Evolutionary conservation across 2,113 vertebrate species (phyloP).

Genomic region (Amia ocellicauda): DNA sequence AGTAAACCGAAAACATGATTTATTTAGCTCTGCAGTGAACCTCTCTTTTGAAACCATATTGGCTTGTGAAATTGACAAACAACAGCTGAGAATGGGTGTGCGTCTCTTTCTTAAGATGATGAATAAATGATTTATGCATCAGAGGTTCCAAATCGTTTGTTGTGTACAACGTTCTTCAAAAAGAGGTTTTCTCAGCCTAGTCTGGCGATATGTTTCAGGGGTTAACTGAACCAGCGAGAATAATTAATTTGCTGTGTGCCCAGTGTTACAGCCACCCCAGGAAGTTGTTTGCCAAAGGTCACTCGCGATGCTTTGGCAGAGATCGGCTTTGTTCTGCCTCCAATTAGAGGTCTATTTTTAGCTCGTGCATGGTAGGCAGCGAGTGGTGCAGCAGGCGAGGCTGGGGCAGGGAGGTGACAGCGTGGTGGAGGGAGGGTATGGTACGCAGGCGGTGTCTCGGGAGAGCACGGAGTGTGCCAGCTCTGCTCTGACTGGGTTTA

Average conservation of each 20-base stretch:
- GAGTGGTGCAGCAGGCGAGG: neutral
- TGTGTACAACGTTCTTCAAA: too few relatives aligned
- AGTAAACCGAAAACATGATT: too few relatives aligned
- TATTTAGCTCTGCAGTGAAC: neutral
- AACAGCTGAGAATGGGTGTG: too few relatives aligned
- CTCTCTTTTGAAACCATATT: too few relatives aligned
- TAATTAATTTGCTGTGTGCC: neutral
- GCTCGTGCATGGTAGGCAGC: neutral
- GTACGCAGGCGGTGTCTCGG: neutral
- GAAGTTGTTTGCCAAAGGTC: neutral
- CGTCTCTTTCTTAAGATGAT: too few relatives aligned
- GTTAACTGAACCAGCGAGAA: neutral
- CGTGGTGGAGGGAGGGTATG: too few relatives aligned
- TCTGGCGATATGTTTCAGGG: too few relatives aligned
- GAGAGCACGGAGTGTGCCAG: neutral
- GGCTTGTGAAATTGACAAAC: too few relatives aligned
- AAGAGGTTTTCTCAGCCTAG: too few relatives aligned
- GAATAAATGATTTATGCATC: too few relatives aligned
- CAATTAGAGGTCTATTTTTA: constrained; percentile 1
- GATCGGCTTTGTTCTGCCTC: neutral
- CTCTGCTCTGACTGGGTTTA: too few relatives aligned
- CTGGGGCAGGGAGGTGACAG: neutral
- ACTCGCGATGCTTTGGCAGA: neutral
- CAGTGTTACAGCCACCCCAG: neutral
- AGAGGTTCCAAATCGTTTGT: too few relatives aligned